Percentiles rank a stretch among this genome's conserved stretches.
phyloP scores from a whole-genome alignment of 1,140 invertebrate genomes.

The Batillaria attramentaria region DNA sequence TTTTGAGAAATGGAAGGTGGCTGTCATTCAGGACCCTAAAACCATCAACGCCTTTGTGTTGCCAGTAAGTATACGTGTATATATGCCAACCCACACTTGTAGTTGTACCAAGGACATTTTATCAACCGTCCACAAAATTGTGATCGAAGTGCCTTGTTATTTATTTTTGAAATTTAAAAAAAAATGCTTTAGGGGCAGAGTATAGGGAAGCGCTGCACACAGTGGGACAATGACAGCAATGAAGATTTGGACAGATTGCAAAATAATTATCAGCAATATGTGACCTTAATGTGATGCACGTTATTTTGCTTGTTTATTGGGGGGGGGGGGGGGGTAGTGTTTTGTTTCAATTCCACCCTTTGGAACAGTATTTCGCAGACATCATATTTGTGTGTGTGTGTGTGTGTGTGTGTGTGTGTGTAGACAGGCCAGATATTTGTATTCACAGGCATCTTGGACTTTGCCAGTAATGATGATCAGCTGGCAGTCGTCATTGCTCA shows the following conservation, averaged over 20 bases:
- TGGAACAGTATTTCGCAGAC: background rate
- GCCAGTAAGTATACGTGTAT: slow-evolving; percentile 71
- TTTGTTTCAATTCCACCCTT: background rate
- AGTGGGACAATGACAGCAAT: too few relatives aligned
- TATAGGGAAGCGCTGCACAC: too few relatives aligned
- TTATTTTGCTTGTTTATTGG: background rate
- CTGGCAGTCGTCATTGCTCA: slow-evolving; percentile 78
- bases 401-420: background rate
- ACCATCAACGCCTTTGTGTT: slow-evolving; percentile 75
- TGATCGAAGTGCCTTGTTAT: too few relatives aligned
- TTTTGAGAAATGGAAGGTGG: slow-evolving; percentile 73
- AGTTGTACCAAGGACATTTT: too few relatives aligned
- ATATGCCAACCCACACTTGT: too few relatives aligned
- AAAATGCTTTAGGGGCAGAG: too few relatives aligned
- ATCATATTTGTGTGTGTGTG: background rate
- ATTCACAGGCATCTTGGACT: slow-evolving; percentile 75
- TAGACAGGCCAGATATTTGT: slow-evolving; percentile 79
- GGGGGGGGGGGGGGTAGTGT: background rate
- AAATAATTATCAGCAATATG: background rate
- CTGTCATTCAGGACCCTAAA: slow-evolving; percentile 70
- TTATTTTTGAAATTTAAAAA: too few relatives aligned
- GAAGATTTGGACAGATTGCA: too few relatives aligned
- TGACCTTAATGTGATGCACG: background rate
- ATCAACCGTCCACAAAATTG: too few relatives aligned
- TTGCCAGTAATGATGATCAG: slow-evolving; percentile 77